Percentiles rank a stretch among this genome's conserved stretches.
Evolutionary conservation across 2,113 vertebrate species (phyloP).

Genomic region (Notothenia coriiceps): DNA sequence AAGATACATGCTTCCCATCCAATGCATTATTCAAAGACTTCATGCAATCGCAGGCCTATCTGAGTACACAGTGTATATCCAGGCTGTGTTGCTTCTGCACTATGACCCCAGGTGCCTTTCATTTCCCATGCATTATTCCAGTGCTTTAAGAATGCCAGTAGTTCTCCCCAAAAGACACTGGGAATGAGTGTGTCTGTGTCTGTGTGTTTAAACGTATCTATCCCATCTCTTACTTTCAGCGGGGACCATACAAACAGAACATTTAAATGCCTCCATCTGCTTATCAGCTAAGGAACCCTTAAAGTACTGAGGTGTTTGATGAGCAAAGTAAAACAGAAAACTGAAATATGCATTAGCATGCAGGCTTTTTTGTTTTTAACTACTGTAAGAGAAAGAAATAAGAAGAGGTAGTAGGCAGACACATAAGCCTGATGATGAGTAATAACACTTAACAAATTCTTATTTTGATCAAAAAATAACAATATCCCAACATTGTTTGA

Average conservation of each 20-base stretch:
- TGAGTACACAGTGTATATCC: conserved; percentile 10
- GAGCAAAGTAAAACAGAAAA: conserved; percentile 6
- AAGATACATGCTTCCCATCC: conserved; percentile 17
- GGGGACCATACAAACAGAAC: conserved; percentile 15
- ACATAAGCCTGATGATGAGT: conserved; percentile 1
- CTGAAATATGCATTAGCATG: conserved; percentile 15
- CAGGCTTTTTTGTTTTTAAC: conserved; percentile 9
- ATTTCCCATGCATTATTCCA: conserved; percentile 49
- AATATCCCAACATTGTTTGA: conserved; percentile 6
- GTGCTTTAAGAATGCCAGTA: conserved; percentile 21
- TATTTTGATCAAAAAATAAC: neutral
- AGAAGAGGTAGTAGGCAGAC: neutral
- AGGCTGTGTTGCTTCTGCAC: conserved; percentile 27
- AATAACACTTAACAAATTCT: neutral
- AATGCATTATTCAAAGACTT: conserved; percentile 54
- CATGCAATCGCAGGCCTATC: conserved; percentile 31
- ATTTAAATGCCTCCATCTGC: conserved; percentile 7
- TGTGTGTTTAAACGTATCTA: conserved; percentile 17
- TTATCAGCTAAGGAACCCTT: conserved; percentile 23
- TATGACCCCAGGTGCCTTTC: conserved; percentile 24
- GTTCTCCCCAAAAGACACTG: conserved; percentile 14
- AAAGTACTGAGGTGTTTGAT: neutral
- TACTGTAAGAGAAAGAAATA: neutral
- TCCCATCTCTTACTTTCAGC: conserved; percentile 31
- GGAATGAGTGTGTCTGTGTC: conserved; percentile 7